Conservation (phyloP, 2,888 invertebrate genomes). For the Tiliacea citrago region DNA sequence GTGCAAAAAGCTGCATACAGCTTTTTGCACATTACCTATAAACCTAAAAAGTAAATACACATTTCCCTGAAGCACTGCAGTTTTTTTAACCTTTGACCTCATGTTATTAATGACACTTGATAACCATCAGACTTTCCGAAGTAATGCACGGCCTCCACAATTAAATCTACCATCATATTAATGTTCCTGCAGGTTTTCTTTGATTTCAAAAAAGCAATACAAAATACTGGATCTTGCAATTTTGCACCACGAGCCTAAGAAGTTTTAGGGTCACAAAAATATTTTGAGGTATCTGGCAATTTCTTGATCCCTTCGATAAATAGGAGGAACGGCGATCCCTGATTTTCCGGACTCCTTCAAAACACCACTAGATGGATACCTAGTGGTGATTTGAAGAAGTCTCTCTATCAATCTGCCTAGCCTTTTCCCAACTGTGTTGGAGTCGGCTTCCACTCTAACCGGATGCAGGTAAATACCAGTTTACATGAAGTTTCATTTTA, state of each 20-base stretch:
- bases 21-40: not conserved
- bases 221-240: not conserved
- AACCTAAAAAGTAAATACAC: not conserved
- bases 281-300: not conserved
- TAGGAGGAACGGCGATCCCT: too few relatives aligned
- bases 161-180: not conserved
- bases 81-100: slow-evolving; percentile 31
- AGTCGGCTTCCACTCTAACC: not conserved
- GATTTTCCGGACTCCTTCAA: too few relatives aligned
- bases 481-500: too few relatives aligned
- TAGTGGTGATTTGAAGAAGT: not conserved
- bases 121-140: slow-evolving; percentile 28
- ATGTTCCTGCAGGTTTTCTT: slow-evolving; percentile 4
- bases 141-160: not conserved
- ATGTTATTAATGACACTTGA: slow-evolving; percentile 27
- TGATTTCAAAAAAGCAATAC: not conserved
- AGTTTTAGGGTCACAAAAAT: not conserved
- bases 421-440: not conserved
- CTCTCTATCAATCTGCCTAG: not conserved
- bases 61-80: slow-evolving; percentile 33
- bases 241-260: not conserved
- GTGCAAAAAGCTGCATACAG: too few relatives aligned
- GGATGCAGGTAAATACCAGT: not conserved
- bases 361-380: not conserved
- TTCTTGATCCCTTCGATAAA: not conserved